A percentile compares a stretch with the other conserved stretches of the same genome.
Evolutionary conservation across 2,888 invertebrate species (phyloP).

Genomic region (Mechanitis messenoides): DNA sequence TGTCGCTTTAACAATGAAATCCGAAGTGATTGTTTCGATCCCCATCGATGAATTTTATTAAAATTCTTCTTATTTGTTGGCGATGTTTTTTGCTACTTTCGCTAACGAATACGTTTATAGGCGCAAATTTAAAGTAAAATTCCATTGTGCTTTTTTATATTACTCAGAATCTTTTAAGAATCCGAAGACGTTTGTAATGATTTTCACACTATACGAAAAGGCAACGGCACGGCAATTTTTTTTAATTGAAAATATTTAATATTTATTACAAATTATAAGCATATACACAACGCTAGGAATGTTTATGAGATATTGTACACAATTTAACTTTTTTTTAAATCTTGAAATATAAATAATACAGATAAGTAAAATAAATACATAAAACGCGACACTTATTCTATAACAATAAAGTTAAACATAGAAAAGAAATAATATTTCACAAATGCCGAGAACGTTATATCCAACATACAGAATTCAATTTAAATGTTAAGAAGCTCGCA

Average conservation of each 20-base stretch:
- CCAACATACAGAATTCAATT: conserved; percentile 12
- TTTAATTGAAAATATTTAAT: not conserved
- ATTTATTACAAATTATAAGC: not conserved
- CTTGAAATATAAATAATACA: conserved; percentile 8
- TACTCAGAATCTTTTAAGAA: conserved; percentile 19
- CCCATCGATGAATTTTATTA: conserved; percentile 50
- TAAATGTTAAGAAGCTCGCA: conserved; percentile 17
- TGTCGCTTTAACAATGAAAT: conserved; percentile 51
- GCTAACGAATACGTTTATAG: conserved; percentile 21
- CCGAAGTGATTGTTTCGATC: conserved; percentile 56
- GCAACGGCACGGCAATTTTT: conserved; percentile 5
- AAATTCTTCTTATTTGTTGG: conserved; percentile 23
- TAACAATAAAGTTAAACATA: not conserved
- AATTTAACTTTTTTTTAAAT: not conserved
- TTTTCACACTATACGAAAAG: conserved; percentile 10
- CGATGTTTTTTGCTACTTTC: conserved; percentile 21
- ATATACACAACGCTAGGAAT: too few relatives aligned
- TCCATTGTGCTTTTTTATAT: conserved; percentile 17
- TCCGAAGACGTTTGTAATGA: conserved; percentile 14
- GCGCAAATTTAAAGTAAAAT: conserved; percentile 29
- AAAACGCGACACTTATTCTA: not conserved
- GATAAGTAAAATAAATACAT: conserved; percentile 6
- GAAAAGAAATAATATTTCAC: conserved; percentile 1
- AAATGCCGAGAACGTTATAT: conserved; percentile 10
- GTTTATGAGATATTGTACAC: not conserved